Evolutionary conservation across 1,140 invertebrate genomes (phyloP), one percentile per base, ranked within the genome.

Genomic region (Sitophilus oryzae): DNA sequence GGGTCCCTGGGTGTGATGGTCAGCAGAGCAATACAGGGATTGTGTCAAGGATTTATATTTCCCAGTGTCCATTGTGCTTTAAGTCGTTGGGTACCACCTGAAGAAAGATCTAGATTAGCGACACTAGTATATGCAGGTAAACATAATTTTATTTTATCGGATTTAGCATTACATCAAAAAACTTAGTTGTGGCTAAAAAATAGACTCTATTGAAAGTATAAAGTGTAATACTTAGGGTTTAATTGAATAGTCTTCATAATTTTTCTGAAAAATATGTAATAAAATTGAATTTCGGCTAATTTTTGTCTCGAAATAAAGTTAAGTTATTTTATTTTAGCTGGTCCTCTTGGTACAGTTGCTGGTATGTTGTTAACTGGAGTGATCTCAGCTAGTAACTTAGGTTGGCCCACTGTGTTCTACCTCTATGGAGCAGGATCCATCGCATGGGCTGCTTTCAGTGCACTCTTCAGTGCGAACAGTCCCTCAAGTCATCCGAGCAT

Each of bases 391-490:
- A 83, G 83, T 0, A 49, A 45, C 36, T 60, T 78, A 3, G 89
- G 89, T 0, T 91, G 89, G 89, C 86, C 86, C 0, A 76, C 81
- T 16, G 82, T 88, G 2, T 92, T 91, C 67, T 92, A 91, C 63
- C 64, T 83, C 0, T 86, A 90, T 65, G 88, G 89, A 48, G 73
- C 64, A 3, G 52, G 82, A 0, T 76, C 81, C 10, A 50, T 87
- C 1, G 0, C 77, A 0, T 87, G 85, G 79, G 75, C 77, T 8
- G 50, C 79, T 0, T 3, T 79, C 0, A 90, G 85, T 77, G 70
- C 78, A 22, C 71, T 80, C 35, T 76, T 82, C 30, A 81, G 83
- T 0, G 78, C 80, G 0, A 83, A 86, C 62, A 73, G 77, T 4
- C 93, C 94, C 0, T 64, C 70, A 0, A 70, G 77, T 2, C 80